A percentile compares a stretch with the other conserved stretches of the same genome.
phyloP scores from a whole-genome alignment of 2,797 vertebrate species.

The Mus spretus region DNA sequence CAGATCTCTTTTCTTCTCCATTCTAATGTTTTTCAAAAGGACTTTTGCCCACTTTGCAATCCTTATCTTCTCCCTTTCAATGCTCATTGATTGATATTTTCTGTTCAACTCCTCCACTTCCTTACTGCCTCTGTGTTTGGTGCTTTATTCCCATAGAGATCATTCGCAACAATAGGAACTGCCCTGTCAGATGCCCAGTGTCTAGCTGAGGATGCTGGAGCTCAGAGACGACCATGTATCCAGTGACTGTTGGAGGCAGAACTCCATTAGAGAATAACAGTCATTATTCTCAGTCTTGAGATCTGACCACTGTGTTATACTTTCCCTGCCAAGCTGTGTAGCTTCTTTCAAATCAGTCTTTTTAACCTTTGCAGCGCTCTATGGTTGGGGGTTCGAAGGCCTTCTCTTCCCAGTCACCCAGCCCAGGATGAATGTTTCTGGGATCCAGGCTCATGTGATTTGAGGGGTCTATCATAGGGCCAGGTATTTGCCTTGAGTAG shows the following conservation, averaged over 20 bases:
- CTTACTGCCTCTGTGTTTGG: neutral
- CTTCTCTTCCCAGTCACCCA: neutral
- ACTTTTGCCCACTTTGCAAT: neutral
- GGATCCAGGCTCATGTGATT: neutral
- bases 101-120: neutral
- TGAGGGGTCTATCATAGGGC: neutral
- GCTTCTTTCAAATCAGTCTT: neutral
- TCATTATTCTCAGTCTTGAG: neutral
- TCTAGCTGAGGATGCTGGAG: neutral
- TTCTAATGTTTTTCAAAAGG: neutral
- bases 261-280: neutral
- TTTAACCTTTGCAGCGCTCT: neutral
- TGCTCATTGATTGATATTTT: neutral
- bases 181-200: neutral
- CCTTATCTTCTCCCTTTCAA: conserved; percentile 8
- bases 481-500: neutral
- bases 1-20: neutral
- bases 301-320: neutral
- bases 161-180: neutral
- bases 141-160: neutral
- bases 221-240: neutral
- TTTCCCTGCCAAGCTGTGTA: neutral
- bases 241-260: neutral
- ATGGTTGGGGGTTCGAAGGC: neutral
- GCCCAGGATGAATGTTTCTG: neutral